Conservation (phyloP, 2,797 vertebrate species). For the Petrocephalus sullivani region DNA sequence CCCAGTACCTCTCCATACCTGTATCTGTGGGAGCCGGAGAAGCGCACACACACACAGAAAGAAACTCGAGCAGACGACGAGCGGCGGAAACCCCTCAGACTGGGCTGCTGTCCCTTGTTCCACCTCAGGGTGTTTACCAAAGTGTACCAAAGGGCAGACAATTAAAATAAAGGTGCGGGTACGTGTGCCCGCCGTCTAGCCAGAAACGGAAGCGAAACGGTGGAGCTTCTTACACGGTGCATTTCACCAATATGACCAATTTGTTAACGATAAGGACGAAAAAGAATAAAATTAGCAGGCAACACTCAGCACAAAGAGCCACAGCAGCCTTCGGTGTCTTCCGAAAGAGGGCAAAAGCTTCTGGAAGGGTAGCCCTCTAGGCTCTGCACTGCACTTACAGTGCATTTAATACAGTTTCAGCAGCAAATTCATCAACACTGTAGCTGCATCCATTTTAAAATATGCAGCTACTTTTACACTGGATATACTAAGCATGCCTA, state of each 20-base stretch:
- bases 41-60: constrained; percentile 1
- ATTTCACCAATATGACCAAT: not conserved
- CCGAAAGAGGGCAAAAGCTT: not conserved
- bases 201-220: not conserved
- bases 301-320: not conserved
- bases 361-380: not conserved
- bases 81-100: not conserved
- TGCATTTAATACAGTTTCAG: not conserved
- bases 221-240: not conserved
- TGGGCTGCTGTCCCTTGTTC: not conserved
- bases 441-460: not conserved
- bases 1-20: constrained; percentile 12
- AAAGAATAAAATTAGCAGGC: not conserved
- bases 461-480: not conserved
- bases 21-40: not conserved
- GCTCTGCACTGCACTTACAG: not conserved
- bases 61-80: not conserved
- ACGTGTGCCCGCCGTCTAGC: not conserved
- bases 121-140: not conserved
- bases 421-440: not conserved
- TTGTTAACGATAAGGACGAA: not conserved
- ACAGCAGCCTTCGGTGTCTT: not conserved
- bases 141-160: not conserved
- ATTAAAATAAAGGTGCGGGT: not conserved
- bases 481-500: not conserved